Evolutionary conservation across 2,797 vertebrate species (phyloP), one percentile per base, ranked within the genome.

Genomic region (Paramormyrops hopkinsi): DNA sequence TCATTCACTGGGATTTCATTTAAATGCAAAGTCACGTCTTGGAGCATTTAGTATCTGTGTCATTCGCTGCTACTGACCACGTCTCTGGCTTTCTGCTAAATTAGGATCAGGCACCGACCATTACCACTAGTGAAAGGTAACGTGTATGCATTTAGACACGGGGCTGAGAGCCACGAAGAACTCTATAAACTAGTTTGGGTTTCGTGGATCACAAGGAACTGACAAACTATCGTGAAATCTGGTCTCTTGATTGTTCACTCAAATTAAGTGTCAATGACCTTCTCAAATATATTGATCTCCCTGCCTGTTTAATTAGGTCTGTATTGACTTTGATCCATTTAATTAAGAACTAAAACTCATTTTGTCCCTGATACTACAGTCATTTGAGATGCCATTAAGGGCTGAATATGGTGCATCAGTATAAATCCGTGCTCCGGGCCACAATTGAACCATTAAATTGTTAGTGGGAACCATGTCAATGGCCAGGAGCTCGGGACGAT

Each of bases 301-400:
- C 8, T 19, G 29, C 14, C 53, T 51, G 85, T 37, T 56, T 56
- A 54, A 87, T 87, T 87, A 41, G 17, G 29, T 56, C 9, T 14
- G 9, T 87, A 87, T 87, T 56, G 85, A 87, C 85, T 87, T 87
- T 14, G 51, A 59, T 87, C 51, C 33, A 87, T 51, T 37, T 37
- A 87, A 56, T 87, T 59, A 87, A 37, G 50, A 56, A 41, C 51
- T 54, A 87, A 56, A 87, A 59, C 25, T 48, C 50, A 53, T 51
- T 86, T 53, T 41, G 51, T 56, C 50, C 51, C 14, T 48, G 44
- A 82, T 51, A 85, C 44, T 56, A 33, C 50, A 86, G 85, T 87
- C n/a, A 51, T 51, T 84, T 84, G 41, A 84, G 46, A 51, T 84
- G 46, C 48, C 85, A 87, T 87, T 87, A 56, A 53, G 17, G 14